phyloP scores from a whole-genome alignment of 2,113 vertebrate genomes.

The Pandion haliaetus region DNA sequence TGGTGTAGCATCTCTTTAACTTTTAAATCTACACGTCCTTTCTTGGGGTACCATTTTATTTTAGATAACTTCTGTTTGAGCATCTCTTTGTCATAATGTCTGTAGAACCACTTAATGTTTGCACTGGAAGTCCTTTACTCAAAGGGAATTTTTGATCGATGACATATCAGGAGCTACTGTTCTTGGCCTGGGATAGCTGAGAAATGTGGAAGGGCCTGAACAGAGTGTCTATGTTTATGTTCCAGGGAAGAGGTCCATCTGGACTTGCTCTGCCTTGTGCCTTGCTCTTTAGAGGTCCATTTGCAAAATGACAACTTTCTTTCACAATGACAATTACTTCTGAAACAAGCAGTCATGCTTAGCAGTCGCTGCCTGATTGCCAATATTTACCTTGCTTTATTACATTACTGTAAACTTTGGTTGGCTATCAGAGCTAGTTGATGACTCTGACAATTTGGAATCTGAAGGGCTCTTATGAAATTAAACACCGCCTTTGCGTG shows the following conservation, averaged over 20 bases:
- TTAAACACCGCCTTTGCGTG: conserved; percentile 65
- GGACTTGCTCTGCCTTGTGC: not conserved
- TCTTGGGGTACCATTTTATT: not conserved
- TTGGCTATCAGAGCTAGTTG: conserved; percentile 25
- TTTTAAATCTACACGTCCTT: not conserved
- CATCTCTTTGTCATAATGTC: not conserved
- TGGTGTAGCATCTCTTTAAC: not conserved
- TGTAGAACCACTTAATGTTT: not conserved
- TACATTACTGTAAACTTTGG: conserved; percentile 26
- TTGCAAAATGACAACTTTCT: conserved; percentile 32
- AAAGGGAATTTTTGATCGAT: not conserved
- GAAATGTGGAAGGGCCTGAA: not conserved
- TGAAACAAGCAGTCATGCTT: not conserved
- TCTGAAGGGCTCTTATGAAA: conserved; percentile 60
- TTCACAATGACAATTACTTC: conserved; percentile 1
- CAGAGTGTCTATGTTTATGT: not conserved
- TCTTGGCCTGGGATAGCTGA: not conserved
- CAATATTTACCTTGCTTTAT: conserved; percentile 67
- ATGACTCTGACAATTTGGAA: conserved; percentile 59
- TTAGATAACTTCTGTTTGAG: not conserved
- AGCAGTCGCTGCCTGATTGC: not conserved
- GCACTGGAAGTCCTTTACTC: not conserved
- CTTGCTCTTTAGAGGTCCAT: not conserved
- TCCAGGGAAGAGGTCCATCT: conserved; percentile 14
- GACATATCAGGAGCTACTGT: not conserved